phyloP scores from a whole-genome alignment of 2,113 vertebrate species.

The Lamprologus ornatipinnis region DNA sequence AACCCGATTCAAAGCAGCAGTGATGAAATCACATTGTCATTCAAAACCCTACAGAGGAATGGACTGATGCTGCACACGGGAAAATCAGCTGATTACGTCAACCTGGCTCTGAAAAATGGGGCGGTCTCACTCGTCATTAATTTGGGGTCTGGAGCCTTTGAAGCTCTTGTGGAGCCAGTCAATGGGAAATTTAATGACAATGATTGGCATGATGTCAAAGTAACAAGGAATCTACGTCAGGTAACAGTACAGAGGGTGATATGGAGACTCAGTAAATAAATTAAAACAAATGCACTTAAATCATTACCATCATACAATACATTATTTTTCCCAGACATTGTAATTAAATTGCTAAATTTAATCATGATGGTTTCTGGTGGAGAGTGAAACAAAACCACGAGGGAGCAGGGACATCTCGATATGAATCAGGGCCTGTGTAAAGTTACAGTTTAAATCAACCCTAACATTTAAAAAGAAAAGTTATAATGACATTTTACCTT shows the following conservation, averaged over 20 bases:
- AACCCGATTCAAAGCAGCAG: conserved; percentile 99
- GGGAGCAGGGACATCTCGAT: conserved; percentile 88
- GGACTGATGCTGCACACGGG: conserved; percentile 99
- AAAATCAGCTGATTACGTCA: conserved; percentile 99
- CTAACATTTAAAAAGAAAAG: neutral
- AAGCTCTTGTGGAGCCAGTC: conserved; percentile 99
- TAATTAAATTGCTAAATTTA: conserved; percentile 35
- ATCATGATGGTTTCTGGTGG: conserved; percentile 33
- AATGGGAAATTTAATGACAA: conserved; percentile 99
- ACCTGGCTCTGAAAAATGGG: conserved; percentile 98
- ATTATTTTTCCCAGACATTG: conserved; percentile 17
- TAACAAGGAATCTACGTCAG: conserved; percentile 99
- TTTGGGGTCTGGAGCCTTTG: conserved; percentile 99
- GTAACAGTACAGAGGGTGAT: conserved; percentile 94
- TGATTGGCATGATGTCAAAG: conserved; percentile 99
- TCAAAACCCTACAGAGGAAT: conserved; percentile 98
- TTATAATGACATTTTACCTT: neutral
- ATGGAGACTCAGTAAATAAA: conserved; percentile 69
- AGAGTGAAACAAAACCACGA: conserved; percentile 71
- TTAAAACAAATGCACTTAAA: conserved; percentile 68
- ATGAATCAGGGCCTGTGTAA: neutral
- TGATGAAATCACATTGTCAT: conserved; percentile 97
- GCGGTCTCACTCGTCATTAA: conserved; percentile 99
- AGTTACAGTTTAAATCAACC: neutral
- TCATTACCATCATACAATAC: conserved; percentile 59